Base-by-base conservation (phyloP, 92 coral and sea anemone species). In the Umimayanthus kanabou region DNA sequence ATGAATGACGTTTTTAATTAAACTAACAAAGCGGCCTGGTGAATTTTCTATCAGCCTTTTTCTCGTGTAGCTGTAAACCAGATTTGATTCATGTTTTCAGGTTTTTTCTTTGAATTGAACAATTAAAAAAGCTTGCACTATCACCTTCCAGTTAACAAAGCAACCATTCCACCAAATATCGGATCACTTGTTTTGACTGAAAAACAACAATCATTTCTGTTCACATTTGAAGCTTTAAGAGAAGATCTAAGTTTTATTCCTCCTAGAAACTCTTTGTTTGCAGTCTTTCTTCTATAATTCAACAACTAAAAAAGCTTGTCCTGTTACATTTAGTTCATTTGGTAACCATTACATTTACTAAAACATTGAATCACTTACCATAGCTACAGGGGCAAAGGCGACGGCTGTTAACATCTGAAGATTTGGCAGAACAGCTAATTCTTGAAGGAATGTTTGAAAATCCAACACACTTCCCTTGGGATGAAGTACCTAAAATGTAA, bases 371-470 rank as follows among this genome's bases (percentile, higher is more conserved):
- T 29, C 47, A 37, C 77, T 73, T 37, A 73, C 77, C 77, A 73
- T 73, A 73, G 13, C 42, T 14, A 73, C 77, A 73, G n/a, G 77
- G 25, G 9, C 77, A 73, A 39, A 73, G 77, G 3, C 77, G 77
- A 15, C 42, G 77, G 42, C 77, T 73, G n/a, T 73, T 73, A 8
- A 37, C 77, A 28, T 37, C 45, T 9, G 45, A 73, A 73, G 77
- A 47, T 73, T 13, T 73, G 10, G 77, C 47, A 73, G 77, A 73
- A 37, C 77, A 73, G 42, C 26, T 40, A 37, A 73, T 28, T 73
- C n/a, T 9, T 5, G 77, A 37, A 22, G 77, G 77, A 73, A 73
- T 73, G 77, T 73, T 73, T 73, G 77, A 73, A 73, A 73, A 73
- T 25, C 77, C 77, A 37, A 14, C 77, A 73, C 77, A 73, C 23